Percentiles rank a stretch among this genome's conserved stretches.
Evolutionary conservation across 2,113 vertebrate genomes (phyloP).

Genomic region (Chinchilla lanigera): DNA sequence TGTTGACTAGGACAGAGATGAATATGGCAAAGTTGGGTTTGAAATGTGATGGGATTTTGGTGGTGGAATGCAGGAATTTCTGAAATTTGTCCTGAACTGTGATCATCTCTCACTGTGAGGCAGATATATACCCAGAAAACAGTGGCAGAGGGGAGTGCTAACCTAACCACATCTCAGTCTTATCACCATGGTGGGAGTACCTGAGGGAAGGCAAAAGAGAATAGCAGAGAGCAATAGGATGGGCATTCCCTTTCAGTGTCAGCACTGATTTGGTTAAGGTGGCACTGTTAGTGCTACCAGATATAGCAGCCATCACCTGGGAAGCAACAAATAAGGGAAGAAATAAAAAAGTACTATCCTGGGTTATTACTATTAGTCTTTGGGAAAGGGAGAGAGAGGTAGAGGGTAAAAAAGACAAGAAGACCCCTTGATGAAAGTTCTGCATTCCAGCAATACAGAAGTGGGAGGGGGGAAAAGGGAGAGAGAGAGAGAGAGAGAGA

Average conservation of each 20-base stretch:
- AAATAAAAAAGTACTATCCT: not conserved
- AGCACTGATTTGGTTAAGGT: not conserved
- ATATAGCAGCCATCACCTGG: not conserved
- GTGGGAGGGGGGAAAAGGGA: no score
- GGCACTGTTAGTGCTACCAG: not conserved
- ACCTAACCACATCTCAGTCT: not conserved
- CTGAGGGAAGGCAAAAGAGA: not conserved
- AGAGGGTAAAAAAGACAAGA: not conserved
- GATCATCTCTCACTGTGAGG: not conserved
- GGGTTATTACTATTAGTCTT: not conserved
- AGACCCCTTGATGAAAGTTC: not conserved
- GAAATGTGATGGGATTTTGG: not conserved
- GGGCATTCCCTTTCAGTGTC: no score
- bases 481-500: not conserved
- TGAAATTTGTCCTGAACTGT: not conserved
- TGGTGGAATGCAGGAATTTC: not conserved
- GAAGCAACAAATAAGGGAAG: not conserved
- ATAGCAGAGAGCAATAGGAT: not conserved
- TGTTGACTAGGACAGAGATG: not conserved
- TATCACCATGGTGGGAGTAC: not conserved
- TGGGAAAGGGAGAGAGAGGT: not conserved
- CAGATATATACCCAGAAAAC: not conserved
- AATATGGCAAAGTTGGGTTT: not conserved
- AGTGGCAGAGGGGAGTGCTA: not conserved
- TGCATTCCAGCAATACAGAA: not conserved